Evolutionary conservation across 1,140 invertebrate genomes (phyloP).

Genomic region (Holotrichia oblita): DNA sequence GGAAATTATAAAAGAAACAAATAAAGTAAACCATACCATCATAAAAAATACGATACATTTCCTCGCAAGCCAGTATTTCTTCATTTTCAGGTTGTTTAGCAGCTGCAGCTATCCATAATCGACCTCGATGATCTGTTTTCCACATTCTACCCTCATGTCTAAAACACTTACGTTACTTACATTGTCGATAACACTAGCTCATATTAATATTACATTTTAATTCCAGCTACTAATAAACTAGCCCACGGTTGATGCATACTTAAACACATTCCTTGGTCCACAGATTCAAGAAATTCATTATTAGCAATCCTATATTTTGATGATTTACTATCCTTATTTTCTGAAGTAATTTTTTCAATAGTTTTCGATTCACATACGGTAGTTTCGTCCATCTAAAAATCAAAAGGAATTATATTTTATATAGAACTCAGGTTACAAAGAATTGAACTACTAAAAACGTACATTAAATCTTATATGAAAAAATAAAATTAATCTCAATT

Average conservation of each 20-base stretch:
- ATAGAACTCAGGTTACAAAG: too few relatives aligned
- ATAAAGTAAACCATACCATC: constrained; percentile 65
- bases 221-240: constrained; percentile 87
- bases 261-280: constrained; percentile 88
- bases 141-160: constrained; percentile 95
- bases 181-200: constrained; percentile 11
- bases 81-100: constrained; percentile 75
- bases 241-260: constrained; percentile 98
- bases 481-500: too few relatives aligned
- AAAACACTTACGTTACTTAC: constrained; percentile 42
- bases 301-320: constrained; percentile 63
- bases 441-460: too few relatives aligned
- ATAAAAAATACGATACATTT: constrained; percentile 74
- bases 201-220: constrained; percentile 78
- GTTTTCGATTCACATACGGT: background rate
- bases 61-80: constrained; percentile 77
- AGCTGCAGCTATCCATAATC: constrained; percentile 94
- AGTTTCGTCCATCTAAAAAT: constrained; percentile 32
- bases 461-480: background rate
- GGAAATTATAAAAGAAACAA: background rate
- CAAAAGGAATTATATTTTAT: background rate
- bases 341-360: background rate
- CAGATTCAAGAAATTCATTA: constrained; percentile 84
- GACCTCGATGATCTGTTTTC: constrained; percentile 90
- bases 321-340: background rate